Conservation (phyloP, 1,140 invertebrate genomes). For the Centruroides vittatus region DNA sequence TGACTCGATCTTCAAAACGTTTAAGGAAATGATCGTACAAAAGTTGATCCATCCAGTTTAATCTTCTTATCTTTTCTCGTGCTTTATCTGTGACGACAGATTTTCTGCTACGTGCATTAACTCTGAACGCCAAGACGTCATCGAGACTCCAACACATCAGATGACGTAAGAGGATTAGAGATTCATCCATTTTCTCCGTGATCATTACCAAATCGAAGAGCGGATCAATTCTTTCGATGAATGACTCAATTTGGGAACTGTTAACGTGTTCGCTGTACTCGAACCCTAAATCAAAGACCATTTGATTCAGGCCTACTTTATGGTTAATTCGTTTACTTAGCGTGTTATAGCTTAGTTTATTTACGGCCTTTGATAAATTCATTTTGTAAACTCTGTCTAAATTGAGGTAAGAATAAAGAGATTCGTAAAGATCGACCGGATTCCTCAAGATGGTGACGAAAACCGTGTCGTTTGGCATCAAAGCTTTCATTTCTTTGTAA, state of each 20-base stretch:
- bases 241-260: constrained; percentile 4
- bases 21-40: constrained; percentile 26
- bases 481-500: constrained; percentile 9
- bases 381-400: constrained; percentile 13
- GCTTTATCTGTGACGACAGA: constrained; percentile 5
- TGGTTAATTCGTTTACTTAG: background rate
- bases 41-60: constrained; percentile 24
- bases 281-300: constrained; percentile 24
- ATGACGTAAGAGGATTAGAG: constrained; percentile 20
- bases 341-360: background rate
- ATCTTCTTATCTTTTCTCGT: constrained; percentile 9
- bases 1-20: constrained; percentile 22
- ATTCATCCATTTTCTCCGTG: constrained; percentile 22
- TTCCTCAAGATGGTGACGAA: constrained; percentile 25
- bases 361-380: constrained; percentile 1
- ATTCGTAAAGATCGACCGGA: constrained; percentile 23
- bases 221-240: constrained; percentile 17
- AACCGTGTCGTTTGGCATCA: constrained; percentile 23
- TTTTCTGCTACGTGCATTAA: constrained; percentile 3
- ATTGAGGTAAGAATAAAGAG: constrained; percentile 22
- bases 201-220: constrained; percentile 23
- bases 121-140: constrained; percentile 21
- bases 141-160: constrained; percentile 23
- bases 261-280: constrained; percentile 12
- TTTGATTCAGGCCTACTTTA: constrained; percentile 23